phyloP scores from a whole-genome alignment of 1,140 invertebrate genomes.

The Aphelenchoides avenae region DNA sequence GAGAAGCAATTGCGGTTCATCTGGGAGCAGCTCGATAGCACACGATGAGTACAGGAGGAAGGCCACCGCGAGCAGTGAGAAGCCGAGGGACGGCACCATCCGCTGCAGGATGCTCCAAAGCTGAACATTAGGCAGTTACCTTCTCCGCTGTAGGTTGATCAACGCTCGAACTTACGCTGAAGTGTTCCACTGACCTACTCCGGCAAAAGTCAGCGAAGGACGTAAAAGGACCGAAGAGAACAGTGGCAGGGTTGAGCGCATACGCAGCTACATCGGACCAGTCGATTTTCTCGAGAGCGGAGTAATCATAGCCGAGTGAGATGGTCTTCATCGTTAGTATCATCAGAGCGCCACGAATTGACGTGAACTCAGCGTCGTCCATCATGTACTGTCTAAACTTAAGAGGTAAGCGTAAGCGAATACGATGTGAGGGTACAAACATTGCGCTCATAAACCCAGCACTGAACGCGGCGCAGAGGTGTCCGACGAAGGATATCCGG shows the following conservation, averaged over 20 bases:
- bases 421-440: background rate
- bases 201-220: constrained; percentile 3
- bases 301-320: constrained; percentile 9
- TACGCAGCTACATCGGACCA: constrained; percentile 4
- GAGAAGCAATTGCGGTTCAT: background rate
- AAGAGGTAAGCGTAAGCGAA: background rate
- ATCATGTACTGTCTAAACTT: constrained; percentile 12
- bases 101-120: constrained; percentile 16
- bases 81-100: constrained; percentile 1
- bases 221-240: constrained; percentile 24
- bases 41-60: constrained; percentile 18
- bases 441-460: background rate
- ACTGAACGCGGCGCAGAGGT: background rate
- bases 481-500: background rate
- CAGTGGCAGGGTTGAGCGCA: constrained; percentile 19
- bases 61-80: constrained; percentile 7
- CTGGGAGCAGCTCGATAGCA: constrained; percentile 13
- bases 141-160: background rate
- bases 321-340: constrained; percentile 22
- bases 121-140: background rate
- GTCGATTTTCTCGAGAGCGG: background rate
- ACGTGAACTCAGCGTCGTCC: constrained; percentile 13
- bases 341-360: constrained; percentile 17
- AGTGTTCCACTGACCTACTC: constrained; percentile 11
- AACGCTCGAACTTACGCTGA: background rate